phyloP scores from a whole-genome alignment of 2,888 invertebrate genomes.

The Aproaerema taeniolella region DNA sequence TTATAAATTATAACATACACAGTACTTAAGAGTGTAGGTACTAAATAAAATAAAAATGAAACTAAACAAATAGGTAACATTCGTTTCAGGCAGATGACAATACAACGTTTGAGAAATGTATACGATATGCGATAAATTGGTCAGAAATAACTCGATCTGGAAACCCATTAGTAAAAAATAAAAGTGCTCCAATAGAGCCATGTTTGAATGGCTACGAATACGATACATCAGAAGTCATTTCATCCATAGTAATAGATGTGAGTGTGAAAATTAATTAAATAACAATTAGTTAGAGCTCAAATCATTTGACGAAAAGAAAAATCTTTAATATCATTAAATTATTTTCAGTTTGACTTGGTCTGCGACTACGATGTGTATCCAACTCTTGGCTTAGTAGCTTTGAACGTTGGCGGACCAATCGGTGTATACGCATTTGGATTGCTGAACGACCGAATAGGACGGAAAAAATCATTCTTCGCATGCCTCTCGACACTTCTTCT shows the following conservation, averaged over 20 bases:
- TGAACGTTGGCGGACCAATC: constrained; percentile 92
- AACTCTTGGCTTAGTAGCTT: constrained; percentile 88
- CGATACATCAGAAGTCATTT: constrained; percentile 81
- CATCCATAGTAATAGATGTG: constrained; percentile 92
- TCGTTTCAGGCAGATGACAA: constrained; percentile 46
- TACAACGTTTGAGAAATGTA: constrained; percentile 81
- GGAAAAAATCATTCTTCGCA: constrained; percentile 90
- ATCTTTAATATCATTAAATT: too few species aligned
- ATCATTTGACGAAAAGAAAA: background rate
- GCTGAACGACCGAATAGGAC: constrained; percentile 91
- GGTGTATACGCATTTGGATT: constrained; percentile 93
- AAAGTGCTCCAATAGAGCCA: constrained; percentile 81
- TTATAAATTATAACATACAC: too few species aligned
- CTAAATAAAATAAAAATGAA: too few species aligned
- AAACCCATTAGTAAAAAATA: constrained; percentile 40
- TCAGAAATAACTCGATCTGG: constrained; percentile 62
- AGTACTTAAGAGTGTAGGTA: too few species aligned
- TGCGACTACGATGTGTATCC: constrained; percentile 92
- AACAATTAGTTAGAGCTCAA: background rate
- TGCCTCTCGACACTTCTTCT: constrained; percentile 88
- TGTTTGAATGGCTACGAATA: constrained; percentile 90
- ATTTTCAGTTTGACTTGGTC: constrained; percentile 90
- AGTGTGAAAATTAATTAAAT: constrained; percentile 35
- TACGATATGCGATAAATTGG: constrained; percentile 86
- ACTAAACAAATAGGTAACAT: background rate